These are phyloP conservation scores for Acheta domesticus DNA, from an alignment of 2,888 invertebrate genomes.

Conservation along the genomic window DNA sequence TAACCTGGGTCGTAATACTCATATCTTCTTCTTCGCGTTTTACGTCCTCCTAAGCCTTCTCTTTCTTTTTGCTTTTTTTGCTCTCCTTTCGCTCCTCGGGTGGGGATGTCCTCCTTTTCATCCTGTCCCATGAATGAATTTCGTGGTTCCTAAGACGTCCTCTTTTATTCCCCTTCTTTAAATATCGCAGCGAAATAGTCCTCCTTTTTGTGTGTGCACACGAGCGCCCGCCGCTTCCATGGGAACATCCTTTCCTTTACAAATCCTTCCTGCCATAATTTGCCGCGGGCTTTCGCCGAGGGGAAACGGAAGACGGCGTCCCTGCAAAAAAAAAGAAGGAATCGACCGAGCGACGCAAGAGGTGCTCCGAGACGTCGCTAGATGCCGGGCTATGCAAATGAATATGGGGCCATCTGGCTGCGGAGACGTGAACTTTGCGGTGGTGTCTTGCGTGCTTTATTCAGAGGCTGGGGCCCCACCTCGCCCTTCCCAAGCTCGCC, in stretches of 20 bases:
- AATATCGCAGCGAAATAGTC: conserved; percentile 7
- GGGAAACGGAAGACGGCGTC: not conserved
- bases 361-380: not conserved
- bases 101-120: not conserved
- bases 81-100: not conserved
- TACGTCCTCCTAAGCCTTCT: not conserved
- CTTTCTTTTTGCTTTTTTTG: not conserved
- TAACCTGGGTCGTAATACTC: no score
- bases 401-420: not conserved
- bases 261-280: conserved; percentile 12
- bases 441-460: not conserved
- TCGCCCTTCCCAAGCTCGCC: not conserved
- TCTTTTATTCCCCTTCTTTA: conserved; percentile 12
- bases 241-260: conserved; percentile 18
- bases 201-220: not conserved
- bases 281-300: not conserved
- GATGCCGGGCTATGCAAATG: not conserved
- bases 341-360: not conserved
- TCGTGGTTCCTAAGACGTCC: conserved; percentile 18
- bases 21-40: no score
- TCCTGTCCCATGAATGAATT: conserved; percentile 6
- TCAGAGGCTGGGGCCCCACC: not conserved
- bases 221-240: conserved; percentile 3
- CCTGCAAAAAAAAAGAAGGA: not conserved
- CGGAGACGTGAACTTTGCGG: not conserved